These are phyloP conservation scores for Mechanitis mazaeus DNA, from an alignment of 2,888 invertebrate genomes.

Conservation along the genomic window DNA sequence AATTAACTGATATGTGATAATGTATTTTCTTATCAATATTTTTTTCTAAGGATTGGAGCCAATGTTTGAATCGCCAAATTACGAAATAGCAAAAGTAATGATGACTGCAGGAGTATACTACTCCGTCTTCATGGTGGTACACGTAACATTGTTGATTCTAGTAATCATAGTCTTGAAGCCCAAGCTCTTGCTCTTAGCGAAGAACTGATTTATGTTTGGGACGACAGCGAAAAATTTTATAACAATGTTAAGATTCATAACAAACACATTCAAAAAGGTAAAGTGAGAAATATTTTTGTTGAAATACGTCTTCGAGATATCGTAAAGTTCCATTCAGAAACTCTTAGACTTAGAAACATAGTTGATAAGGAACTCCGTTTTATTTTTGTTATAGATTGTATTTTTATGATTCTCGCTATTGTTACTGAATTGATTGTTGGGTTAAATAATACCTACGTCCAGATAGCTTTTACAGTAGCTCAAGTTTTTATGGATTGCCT, in stretches of 20 bases:
- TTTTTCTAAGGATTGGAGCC: slow-evolving; percentile 47
- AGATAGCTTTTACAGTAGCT: slow-evolving; percentile 42
- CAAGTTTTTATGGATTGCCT: slow-evolving; percentile 49
- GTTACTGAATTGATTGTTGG: slow-evolving; percentile 48
- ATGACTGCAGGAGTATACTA: slow-evolving; percentile 31
- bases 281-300: slow-evolving; percentile 28
- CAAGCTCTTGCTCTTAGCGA: slow-evolving; percentile 46
- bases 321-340: slow-evolving; percentile 37
- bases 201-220: slow-evolving; percentile 42
- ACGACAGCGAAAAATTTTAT: slow-evolving; percentile 25
- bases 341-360: slow-evolving; percentile 33
- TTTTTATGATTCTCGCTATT: slow-evolving; percentile 38
- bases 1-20: too few relatives aligned
- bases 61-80: slow-evolving; percentile 48
- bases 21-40: background rate
- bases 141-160: slow-evolving; percentile 43
- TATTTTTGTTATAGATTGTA: slow-evolving; percentile 42
- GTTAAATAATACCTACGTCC: slow-evolving; percentile 43
- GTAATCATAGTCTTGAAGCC: slow-evolving; percentile 45
- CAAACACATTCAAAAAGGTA: background rate
- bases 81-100: slow-evolving; percentile 40
- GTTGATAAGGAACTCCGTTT: slow-evolving; percentile 38
- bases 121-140: slow-evolving; percentile 40
- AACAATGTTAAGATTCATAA: slow-evolving; percentile 4
- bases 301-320: slow-evolving; percentile 35